Evolutionary conservation across 37 sponge, comb jelly and placozoan genomes (phyloP).

Genomic region (Theonella swinhoei): DNA sequence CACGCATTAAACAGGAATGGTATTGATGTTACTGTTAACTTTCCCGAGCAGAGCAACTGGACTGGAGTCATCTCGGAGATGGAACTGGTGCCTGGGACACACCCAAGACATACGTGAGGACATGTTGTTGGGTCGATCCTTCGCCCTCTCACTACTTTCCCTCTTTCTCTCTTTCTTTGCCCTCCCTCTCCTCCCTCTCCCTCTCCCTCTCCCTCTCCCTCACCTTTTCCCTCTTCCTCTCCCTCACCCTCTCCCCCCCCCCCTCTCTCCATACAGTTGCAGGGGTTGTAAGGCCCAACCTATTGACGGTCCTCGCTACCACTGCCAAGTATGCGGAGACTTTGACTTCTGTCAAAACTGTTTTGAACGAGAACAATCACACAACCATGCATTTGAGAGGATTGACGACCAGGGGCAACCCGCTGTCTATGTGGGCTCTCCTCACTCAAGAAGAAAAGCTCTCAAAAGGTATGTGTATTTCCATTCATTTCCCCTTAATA

Average conservation of each 20-base stretch:
- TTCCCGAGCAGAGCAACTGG: constrained; percentile 95
- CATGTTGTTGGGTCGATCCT: background rate
- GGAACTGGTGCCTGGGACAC: constrained; percentile 90
- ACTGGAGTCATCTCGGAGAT: constrained; percentile 93
- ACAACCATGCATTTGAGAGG: constrained; percentile 88
- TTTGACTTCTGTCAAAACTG: constrained; percentile 91
- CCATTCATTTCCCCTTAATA: no score
- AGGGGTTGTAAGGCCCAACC: constrained; percentile 71
- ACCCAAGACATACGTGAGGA: constrained; percentile 62
- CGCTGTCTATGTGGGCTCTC: constrained; percentile 77
- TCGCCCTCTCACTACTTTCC: background rate
- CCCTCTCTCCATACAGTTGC: constrained; percentile 59
- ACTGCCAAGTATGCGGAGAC: constrained; percentile 87
- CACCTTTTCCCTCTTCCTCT: background rate
- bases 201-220: constrained; percentile 17
- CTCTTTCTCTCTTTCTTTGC: background rate
- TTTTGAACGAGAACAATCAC: constrained; percentile 76
- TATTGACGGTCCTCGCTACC: constrained; percentile 85
- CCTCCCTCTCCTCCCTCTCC: constrained; percentile 22
- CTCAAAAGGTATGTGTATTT: background rate
- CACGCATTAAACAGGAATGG: constrained; percentile 80
- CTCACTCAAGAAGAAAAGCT: constrained; percentile 23
- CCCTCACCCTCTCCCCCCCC: constrained; percentile 15
- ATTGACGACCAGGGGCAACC: constrained; percentile 79
- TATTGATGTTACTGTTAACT: constrained; percentile 86